These are phyloP conservation scores for Amazona ochrocephala DNA, from an alignment of 2,797 vertebrate genomes.

Conservation along the genomic window DNA sequence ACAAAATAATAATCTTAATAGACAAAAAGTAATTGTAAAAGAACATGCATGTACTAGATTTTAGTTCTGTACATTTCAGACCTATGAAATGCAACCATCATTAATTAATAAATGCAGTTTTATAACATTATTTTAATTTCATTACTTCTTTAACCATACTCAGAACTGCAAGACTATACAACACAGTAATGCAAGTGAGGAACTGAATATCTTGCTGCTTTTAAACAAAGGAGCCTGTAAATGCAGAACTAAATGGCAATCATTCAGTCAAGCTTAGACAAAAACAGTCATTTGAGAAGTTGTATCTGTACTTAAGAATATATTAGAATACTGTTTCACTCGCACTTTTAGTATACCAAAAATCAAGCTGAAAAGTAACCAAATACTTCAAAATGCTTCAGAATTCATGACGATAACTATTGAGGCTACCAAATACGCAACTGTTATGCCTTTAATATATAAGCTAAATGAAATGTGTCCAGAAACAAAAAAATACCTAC, in stretches of 20 bases:
- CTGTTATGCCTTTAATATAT: neutral
- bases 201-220: neutral
- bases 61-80: neutral
- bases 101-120: neutral
- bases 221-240: neutral
- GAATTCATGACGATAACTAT: neutral
- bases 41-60: neutral
- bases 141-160: neutral
- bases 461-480: neutral
- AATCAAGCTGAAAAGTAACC: neutral
- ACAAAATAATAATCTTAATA: neutral
- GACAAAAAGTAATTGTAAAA: neutral
- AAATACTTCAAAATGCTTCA: neutral
- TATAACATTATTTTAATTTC: neutral
- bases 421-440: neutral
- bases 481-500: neutral
- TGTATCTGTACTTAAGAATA: neutral
- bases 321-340: neutral
- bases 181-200: neutral
- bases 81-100: neutral
- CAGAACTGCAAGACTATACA: neutral
- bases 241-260: neutral
- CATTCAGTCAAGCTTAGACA: neutral
- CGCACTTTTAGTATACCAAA: neutral
- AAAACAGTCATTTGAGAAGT: neutral